Evolutionary conservation across 1,140 invertebrate species (phyloP).

Genomic region (Cydia strobilella): DNA sequence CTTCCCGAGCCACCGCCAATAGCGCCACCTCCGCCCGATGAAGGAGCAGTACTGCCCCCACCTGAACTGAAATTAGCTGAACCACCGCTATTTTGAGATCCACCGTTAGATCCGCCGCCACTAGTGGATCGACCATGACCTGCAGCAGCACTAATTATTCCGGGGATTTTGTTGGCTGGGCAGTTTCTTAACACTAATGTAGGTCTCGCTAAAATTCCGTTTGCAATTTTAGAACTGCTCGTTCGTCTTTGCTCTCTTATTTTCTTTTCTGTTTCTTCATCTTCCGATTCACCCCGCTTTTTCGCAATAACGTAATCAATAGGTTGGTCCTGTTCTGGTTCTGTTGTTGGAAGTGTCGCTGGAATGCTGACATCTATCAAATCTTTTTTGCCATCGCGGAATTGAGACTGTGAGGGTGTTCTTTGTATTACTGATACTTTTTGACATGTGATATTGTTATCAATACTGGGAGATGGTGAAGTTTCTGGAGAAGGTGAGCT

Average conservation of each 20-base stretch:
- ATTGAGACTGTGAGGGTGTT: constrained; percentile 84
- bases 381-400: constrained; percentile 78
- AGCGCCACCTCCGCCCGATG: constrained; percentile 81
- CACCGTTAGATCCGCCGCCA: constrained; percentile 77
- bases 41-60: constrained; percentile 77
- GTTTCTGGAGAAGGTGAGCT: constrained; percentile 75
- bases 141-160: constrained; percentile 85
- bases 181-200: constrained; percentile 72
- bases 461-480: constrained; percentile 69
- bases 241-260: constrained; percentile 81
- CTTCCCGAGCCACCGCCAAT: constrained; percentile 84
- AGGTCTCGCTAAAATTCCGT: constrained; percentile 77
- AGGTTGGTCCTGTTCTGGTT: constrained; percentile 89
- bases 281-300: constrained; percentile 84
- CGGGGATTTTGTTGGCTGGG: constrained; percentile 80
- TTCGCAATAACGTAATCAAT: constrained; percentile 94
- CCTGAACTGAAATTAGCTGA: constrained; percentile 80
- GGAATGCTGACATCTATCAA: constrained; percentile 78
- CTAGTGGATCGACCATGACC: constrained; percentile 86
- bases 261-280: constrained; percentile 82
- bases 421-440: constrained; percentile 90
- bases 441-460: constrained; percentile 81
- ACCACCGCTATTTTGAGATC: constrained; percentile 79
- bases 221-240: constrained; percentile 82
- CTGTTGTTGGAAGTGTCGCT: constrained; percentile 70